Base-by-base conservation (phyloP, 2,113 vertebrate species). In the Noctilio leporinus region DNA sequence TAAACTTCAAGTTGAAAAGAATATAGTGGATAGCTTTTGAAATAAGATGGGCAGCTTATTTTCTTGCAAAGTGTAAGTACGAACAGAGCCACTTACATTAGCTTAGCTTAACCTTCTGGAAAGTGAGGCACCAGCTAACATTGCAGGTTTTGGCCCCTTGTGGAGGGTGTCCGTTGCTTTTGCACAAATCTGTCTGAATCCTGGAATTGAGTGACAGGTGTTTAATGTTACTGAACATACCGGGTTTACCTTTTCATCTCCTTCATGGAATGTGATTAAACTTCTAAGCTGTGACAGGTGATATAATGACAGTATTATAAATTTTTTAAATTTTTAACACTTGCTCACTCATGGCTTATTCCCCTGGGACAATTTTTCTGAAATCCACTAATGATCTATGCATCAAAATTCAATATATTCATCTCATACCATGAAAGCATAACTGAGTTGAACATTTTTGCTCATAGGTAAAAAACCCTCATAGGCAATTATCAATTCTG, bases 251-350 rank as follows among this genome's bases (percentile, higher is more conserved):
- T 93, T 89, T 93, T 96, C 84, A 38, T 96, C 87, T 87, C 59
- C 40, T 85, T 30, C n/a, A 65, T 16, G 96, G 98, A 97, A 96
- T 65, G 28, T 93, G 85, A 97, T 98, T 97, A 97, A 96, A 97
- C 94, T 96, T 88, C 96, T 55, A 85, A 97, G 97, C 96, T 97
- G 93, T 98, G 97, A 97, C 97, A 97, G 96, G 86, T 96, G 97
- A 98, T 98, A 10, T 89, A 98, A 96, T 97, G 97, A 97, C 97
- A 93, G 96, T 94, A 96, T 98, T 97, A 97, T 92, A 96, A 92
- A 96, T 76, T 98, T 97, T 97, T 95, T 72, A 93, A 97, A 97
- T 86, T 85, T 96, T 97, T 95, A 98, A 80, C 51, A 97, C 96
- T 98, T 87, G 76, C 92, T 94, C 95, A 67, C 95, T 96, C 96